Conservation (phyloP, 1,140 invertebrate genomes). For the Zaprionus africanus region DNA sequence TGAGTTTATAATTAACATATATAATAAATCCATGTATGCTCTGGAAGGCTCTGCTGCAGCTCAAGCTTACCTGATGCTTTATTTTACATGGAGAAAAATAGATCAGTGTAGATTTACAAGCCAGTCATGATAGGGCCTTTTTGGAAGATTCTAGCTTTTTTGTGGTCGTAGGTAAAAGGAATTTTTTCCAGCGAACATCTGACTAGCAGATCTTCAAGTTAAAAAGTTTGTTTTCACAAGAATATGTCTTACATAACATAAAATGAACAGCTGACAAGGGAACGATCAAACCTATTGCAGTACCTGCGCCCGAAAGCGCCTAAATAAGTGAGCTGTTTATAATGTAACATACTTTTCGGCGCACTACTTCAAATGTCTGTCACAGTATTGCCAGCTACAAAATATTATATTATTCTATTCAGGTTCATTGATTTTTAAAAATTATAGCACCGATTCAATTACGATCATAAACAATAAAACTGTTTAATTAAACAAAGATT, state of each 20-base stretch:
- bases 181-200: constrained; percentile 10
- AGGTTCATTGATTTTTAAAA: too few species aligned
- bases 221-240: neutral
- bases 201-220: constrained; percentile 18
- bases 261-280: neutral
- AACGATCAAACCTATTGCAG: neutral
- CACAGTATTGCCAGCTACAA: neutral
- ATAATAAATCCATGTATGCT: neutral
- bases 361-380: neutral
- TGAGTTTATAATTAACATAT: neutral
- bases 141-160: constrained; percentile 13
- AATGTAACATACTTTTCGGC: constrained; percentile 10
- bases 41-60: neutral
- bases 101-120: too few species aligned
- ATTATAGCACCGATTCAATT: too few species aligned
- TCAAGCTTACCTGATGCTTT: too few species aligned
- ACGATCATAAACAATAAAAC: too few species aligned
- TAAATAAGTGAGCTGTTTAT: neutral
- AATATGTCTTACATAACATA: constrained; percentile 35
- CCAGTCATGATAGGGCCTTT: constrained; percentile 41
- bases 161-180: constrained; percentile 40
- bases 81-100: too few species aligned
- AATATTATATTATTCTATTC: neutral
- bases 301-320: neutral
- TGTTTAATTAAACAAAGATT: too few species aligned